These are phyloP conservation scores for Hartigia nigra DNA, from an alignment of 2,888 invertebrate genomes.

Conservation along the genomic window DNA sequence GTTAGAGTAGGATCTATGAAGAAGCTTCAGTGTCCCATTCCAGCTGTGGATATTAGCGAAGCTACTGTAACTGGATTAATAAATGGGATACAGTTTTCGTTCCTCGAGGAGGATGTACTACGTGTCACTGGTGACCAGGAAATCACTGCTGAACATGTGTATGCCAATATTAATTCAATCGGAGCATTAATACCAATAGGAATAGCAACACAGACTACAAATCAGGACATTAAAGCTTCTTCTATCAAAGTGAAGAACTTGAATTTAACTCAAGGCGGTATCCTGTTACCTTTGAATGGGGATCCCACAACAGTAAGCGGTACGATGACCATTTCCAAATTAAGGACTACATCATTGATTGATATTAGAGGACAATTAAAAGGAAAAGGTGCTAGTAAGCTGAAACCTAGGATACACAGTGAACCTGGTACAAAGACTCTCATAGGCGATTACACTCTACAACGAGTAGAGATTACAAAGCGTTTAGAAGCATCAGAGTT, in stretches of 20 bases:
- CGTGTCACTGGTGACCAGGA: conserved; percentile 67
- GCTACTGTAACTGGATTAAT: conserved; percentile 66
- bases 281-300: conserved; percentile 48
- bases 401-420: conserved; percentile 64
- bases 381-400: conserved; percentile 62
- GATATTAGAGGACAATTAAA: conserved; percentile 65
- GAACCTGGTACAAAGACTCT: conserved; percentile 65
- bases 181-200: conserved; percentile 32
- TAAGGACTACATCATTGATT: conserved; percentile 61
- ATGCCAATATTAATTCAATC: conserved; percentile 28
- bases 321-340: conserved; percentile 34
- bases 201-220: conserved; percentile 34
- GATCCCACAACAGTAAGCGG: conserved; percentile 34
- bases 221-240: conserved; percentile 26
- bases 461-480: conserved; percentile 66
- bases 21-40: conserved; percentile 45
- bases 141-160: conserved; percentile 53
- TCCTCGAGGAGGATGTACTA: conserved; percentile 66
- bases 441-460: conserved; percentile 63
- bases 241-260: conserved; percentile 37
- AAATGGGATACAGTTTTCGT: conserved; percentile 66
- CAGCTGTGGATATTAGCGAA: conserved; percentile 61
- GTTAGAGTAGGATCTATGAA: conserved; percentile 46
- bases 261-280: conserved; percentile 32
- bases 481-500: conserved; percentile 60